A percentile compares a stretch with the other conserved stretches of the same genome.
These are phyloP conservation scores for Phrynosoma platyrhinos DNA, from an alignment of 2,113 vertebrate genomes.

Conservation along the genomic window DNA sequence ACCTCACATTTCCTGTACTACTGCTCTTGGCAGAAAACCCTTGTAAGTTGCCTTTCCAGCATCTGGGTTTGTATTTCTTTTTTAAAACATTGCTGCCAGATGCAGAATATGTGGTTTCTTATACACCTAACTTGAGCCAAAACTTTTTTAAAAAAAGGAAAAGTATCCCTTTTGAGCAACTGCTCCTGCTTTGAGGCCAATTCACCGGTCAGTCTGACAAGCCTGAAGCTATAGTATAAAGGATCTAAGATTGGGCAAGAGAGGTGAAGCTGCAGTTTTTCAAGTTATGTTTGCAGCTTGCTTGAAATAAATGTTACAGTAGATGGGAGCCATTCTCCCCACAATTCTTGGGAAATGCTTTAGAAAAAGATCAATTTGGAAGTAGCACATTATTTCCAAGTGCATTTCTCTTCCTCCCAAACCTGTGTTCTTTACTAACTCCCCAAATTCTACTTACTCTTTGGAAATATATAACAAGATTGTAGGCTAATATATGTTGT, in stretches of 20 bases:
- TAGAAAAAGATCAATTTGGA: neutral
- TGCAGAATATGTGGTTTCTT: conserved; percentile 57
- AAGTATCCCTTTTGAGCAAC: conserved; percentile 54
- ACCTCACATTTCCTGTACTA: conserved; percentile 34
- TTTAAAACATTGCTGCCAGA: conserved; percentile 65
- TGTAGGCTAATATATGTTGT: neutral
- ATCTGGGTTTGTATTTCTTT: conserved; percentile 43
- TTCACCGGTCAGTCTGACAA: conserved; percentile 58
- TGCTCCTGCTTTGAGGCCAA: conserved; percentile 51
- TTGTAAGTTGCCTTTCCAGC: conserved; percentile 65
- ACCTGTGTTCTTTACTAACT: neutral
- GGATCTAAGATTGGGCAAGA: conserved; percentile 54
- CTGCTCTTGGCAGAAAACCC: conserved; percentile 45
- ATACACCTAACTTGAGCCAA: conserved; percentile 60
- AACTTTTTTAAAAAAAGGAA: neutral
- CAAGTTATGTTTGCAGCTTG: conserved; percentile 35
- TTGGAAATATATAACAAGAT: neutral
- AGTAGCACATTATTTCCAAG: neutral
- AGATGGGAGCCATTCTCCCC: neutral
- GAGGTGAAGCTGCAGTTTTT: conserved; percentile 26
- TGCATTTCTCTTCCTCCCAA: no score
- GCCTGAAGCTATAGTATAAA: conserved; percentile 56
- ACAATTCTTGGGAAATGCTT: conserved; percentile 1
- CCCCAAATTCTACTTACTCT: neutral
- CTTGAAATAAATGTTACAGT: conserved; percentile 25